Evolutionary conservation across 2,113 vertebrate species (phyloP).

Genomic region (Cavia aperea): DNA sequence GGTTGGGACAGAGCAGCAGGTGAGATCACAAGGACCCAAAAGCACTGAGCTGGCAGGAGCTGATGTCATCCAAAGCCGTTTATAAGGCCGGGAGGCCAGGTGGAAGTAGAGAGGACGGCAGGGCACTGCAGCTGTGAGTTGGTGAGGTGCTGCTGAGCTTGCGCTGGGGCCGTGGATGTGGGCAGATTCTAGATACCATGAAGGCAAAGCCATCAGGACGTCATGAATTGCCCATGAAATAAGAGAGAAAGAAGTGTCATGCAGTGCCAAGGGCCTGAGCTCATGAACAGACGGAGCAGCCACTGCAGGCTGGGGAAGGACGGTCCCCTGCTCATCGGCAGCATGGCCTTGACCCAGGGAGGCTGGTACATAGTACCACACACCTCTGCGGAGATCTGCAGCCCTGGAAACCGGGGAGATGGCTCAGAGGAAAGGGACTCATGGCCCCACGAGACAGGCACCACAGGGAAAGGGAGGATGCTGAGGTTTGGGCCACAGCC

Average conservation of each 20-base stretch:
- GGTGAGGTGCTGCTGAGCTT: background rate
- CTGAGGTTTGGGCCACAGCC: background rate
- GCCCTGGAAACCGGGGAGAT: background rate
- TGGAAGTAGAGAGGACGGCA: background rate
- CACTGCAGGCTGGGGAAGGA: rapidly evolving
- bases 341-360: background rate
- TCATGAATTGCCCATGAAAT: background rate
- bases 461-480: background rate
- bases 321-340: no score
- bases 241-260: background rate
- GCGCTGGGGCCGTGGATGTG: no score
- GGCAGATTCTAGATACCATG: background rate
- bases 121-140: background rate
- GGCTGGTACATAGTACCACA: background rate
- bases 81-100: background rate
- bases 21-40: background rate
- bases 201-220: background rate
- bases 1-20: background rate
- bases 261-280: background rate
- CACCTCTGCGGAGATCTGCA: background rate
- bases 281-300: background rate
- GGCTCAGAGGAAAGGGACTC: background rate
- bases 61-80: background rate
- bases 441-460: background rate
- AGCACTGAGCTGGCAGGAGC: background rate